Conservation (phyloP, 2,113 vertebrate genomes). For the Tympanuchus pallidicinctus region DNA sequence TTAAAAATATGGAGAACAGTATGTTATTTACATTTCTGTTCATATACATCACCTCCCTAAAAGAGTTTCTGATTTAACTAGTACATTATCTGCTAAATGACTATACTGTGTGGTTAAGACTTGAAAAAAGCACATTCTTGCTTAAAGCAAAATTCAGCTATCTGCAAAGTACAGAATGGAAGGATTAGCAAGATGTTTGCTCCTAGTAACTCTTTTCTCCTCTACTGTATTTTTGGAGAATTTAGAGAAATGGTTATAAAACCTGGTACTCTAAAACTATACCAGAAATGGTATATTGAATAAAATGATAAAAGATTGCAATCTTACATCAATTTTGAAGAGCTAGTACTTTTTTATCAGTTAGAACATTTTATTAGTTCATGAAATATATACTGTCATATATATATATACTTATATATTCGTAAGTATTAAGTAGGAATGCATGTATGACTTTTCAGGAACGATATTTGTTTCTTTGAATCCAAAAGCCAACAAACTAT, state of each 20-base stretch:
- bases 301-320: not conserved
- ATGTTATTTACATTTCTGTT: not conserved
- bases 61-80: not conserved
- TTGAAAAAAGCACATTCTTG: not conserved
- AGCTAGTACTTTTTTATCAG: not conserved
- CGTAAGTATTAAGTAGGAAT: not conserved
- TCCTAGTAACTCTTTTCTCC: not conserved
- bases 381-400: not conserved
- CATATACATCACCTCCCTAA: not conserved
- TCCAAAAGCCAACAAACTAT: not conserved
- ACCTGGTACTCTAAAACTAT: not conserved
- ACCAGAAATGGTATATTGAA: not conserved
- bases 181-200: not conserved
- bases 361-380: not conserved
- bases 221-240: not conserved
- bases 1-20: not conserved
- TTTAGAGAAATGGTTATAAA: not conserved
- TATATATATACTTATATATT: not conserved
- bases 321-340: not conserved
- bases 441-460: not conserved
- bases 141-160: not conserved
- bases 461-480: not conserved
- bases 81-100: not conserved
- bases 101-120: not conserved
- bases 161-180: not conserved